These are phyloP conservation scores for Smithornis capensis DNA, from an alignment of 2,113 vertebrate genomes.

Conservation along the genomic window DNA sequence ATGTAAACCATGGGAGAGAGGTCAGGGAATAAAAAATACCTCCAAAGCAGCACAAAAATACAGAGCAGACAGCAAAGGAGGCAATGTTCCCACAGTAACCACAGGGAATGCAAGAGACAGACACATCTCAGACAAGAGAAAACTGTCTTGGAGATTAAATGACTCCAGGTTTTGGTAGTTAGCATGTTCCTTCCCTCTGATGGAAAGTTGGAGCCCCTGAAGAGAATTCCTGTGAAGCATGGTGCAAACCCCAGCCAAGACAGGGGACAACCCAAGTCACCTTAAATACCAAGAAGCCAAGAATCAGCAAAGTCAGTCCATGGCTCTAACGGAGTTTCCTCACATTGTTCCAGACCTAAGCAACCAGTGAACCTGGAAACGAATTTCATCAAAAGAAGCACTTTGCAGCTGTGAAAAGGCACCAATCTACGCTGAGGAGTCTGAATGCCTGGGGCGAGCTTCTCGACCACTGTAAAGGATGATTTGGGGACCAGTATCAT, in stretches of 20 bases:
- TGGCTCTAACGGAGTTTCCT: rapidly evolving
- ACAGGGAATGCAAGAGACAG: neutral
- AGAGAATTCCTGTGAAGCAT: neutral
- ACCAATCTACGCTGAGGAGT: neutral
- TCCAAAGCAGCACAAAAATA: neutral
- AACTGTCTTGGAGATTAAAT: neutral
- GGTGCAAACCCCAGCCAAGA: neutral
- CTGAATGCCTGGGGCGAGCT: neutral
- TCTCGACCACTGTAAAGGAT: neutral
- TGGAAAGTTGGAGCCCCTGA: neutral
- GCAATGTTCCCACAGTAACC: neutral
- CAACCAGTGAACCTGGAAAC: neutral
- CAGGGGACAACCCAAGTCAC: rapidly evolving
- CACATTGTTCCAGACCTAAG: neutral
- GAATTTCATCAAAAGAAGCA: neutral
- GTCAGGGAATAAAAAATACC: neutral
- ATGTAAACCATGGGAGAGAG: rapidly evolving
- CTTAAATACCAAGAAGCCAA: neutral
- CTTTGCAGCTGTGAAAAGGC: neutral
- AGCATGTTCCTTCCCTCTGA: rapidly evolving
- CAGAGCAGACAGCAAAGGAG: neutral
- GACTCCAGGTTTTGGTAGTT: neutral
- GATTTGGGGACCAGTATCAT: neutral
- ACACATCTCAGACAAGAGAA: neutral
- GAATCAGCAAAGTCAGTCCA: neutral